phyloP scores from a whole-genome alignment of 2,113 vertebrate species.

The Myrmecobius fasciatus region DNA sequence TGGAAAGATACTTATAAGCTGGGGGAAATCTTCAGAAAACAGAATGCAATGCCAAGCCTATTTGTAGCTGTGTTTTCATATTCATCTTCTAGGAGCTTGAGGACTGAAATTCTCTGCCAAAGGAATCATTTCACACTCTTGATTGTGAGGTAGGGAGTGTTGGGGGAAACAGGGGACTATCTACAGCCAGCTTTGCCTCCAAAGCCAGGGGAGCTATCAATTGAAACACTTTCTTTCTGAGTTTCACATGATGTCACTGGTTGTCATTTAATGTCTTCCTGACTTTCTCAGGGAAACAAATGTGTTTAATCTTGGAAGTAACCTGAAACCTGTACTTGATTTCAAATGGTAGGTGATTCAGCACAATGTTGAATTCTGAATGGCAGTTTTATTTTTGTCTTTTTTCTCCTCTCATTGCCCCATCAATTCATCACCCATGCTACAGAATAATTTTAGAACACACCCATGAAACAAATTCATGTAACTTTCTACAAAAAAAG shows the following conservation, averaged over 20 bases:
- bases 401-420: background rate
- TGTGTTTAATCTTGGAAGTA: slow-evolving; percentile 56
- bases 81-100: slow-evolving; percentile 52
- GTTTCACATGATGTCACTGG: slow-evolving; percentile 50
- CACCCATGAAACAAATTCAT: slow-evolving; percentile 43
- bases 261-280: slow-evolving; percentile 41
- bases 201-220: background rate
- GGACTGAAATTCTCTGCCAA: background rate
- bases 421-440: slow-evolving; percentile 44
- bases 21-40: background rate
- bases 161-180: background rate
- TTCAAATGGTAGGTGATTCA: slow-evolving; percentile 44
- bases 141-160: background rate
- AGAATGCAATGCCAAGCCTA: slow-evolving; percentile 23
- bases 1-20: slow-evolving; percentile 7
- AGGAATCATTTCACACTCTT: slow-evolving; percentile 23
- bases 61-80: slow-evolving; percentile 33
- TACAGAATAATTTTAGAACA: slow-evolving; percentile 62
- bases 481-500: slow-evolving; percentile 38
- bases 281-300: slow-evolving; percentile 54
- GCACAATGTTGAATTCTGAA: slow-evolving; percentile 54
- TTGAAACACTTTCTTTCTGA: slow-evolving; percentile 50
- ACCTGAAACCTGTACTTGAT: slow-evolving; percentile 55
- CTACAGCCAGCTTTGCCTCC: background rate
- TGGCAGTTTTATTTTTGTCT: slow-evolving; percentile 45